Conservation (phyloP, 2,888 invertebrate genomes). For the Epicampocera succincta region DNA sequence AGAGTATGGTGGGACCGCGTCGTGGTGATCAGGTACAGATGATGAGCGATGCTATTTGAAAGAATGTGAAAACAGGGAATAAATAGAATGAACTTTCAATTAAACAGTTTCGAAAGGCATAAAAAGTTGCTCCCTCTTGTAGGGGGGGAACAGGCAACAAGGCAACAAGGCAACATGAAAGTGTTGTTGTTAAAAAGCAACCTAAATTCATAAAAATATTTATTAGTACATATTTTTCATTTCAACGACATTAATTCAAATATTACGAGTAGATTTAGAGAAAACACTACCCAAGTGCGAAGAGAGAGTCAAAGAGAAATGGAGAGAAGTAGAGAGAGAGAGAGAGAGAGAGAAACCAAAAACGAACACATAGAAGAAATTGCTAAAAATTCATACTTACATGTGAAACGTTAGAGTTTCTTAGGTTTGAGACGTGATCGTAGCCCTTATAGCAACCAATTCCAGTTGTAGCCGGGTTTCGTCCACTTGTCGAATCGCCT, state of each 20-base stretch:
- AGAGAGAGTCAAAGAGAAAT: slow-evolving; percentile 7
- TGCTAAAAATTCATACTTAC: slow-evolving; percentile 73
- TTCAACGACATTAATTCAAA: slow-evolving; percentile 27
- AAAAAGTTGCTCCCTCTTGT: slow-evolving; percentile 7
- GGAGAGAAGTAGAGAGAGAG: slow-evolving; percentile 6
- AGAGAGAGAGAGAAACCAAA: background rate
- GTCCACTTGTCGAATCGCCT: slow-evolving; percentile 83
- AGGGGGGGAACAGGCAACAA: background rate
- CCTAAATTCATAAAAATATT: slow-evolving; percentile 54
- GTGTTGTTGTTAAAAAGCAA: slow-evolving; percentile 41
- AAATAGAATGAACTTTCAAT: slow-evolving; percentile 7
- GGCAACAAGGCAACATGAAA: too few species aligned
- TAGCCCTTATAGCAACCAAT: slow-evolving; percentile 90
- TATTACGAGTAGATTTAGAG: background rate
- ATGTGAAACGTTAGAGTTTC: slow-evolving; percentile 79
- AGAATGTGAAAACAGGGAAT: slow-evolving; percentile 32
- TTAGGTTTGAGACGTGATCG: slow-evolving; percentile 84
- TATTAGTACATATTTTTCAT: slow-evolving; percentile 30
- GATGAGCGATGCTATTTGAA: slow-evolving; percentile 76
- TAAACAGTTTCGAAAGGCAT: background rate
- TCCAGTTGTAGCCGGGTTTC: slow-evolving; percentile 88
- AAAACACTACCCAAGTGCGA: background rate
- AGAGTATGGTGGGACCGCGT: slow-evolving; percentile 81
- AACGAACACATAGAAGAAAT: background rate
- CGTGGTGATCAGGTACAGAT: slow-evolving; percentile 79